These are phyloP conservation scores for Drosophila repleta DNA, from an alignment of 1,140 invertebrate genomes.

Conservation along the genomic window DNA sequence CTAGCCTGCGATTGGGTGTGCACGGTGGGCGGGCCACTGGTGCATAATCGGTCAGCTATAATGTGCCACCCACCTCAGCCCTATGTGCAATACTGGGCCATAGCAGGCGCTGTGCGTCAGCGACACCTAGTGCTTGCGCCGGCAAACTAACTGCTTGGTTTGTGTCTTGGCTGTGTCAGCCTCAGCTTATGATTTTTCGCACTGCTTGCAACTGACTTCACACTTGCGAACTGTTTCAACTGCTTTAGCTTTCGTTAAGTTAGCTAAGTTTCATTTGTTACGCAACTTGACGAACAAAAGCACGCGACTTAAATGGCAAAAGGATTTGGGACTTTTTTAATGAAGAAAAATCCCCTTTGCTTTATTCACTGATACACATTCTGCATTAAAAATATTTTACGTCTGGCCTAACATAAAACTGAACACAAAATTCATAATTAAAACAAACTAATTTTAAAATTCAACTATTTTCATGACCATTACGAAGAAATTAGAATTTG, in stretches of 20 bases:
- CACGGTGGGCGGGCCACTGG: background rate
- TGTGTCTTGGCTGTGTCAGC: background rate
- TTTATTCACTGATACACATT: too few species aligned
- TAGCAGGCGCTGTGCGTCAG: background rate
- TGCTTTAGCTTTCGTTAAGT: background rate
- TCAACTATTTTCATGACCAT: too few species aligned
- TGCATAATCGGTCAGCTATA: slow-evolving; percentile 12
- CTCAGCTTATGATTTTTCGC: too few species aligned
- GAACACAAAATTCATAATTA: too few species aligned
- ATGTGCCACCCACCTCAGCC: background rate
- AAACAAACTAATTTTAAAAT: too few species aligned
- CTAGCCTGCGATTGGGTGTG: slow-evolving; percentile 4
- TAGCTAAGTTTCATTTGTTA: too few species aligned
- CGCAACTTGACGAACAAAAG: background rate
- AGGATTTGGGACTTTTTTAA: too few species aligned
- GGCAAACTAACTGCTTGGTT: background rate
- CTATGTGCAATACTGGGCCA: background rate
- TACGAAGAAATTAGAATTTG: too few species aligned
- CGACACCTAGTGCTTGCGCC: background rate
- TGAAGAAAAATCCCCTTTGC: too few species aligned
- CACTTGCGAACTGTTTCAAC: background rate
- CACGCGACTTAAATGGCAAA: too few species aligned
- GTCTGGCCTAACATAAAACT: too few species aligned
- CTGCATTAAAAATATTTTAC: too few species aligned
- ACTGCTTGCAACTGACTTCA: background rate